Conservation (phyloP, 2,797 vertebrate species). For the Balearica regulorum region DNA sequence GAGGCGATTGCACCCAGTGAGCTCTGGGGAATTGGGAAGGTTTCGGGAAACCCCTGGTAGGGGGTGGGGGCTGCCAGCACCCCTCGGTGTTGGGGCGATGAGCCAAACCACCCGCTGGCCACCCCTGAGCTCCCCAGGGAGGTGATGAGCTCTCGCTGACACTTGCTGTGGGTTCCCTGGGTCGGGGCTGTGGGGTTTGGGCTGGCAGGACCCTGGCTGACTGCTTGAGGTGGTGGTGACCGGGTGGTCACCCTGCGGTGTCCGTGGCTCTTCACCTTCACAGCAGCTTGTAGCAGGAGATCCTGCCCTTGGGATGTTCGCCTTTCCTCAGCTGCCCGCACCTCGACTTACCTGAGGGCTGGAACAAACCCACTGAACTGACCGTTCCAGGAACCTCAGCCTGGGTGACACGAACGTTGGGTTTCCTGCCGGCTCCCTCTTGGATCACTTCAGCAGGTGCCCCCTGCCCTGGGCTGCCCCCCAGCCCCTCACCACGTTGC, state of each 20-base stretch:
- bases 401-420: rapidly evolving
- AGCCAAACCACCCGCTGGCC: neutral
- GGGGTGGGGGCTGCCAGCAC: neutral
- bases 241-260: rapidly evolving
- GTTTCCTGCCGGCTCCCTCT: neutral
- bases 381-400: neutral
- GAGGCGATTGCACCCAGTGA: rapidly evolving
- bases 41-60: neutral
- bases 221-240: too few species aligned
- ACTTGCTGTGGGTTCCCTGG: rapidly evolving
- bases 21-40: neutral
- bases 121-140: neutral
- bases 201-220: neutral
- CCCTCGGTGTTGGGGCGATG: rapidly evolving
- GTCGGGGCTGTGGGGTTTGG: neutral
- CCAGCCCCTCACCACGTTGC: rapidly evolving
- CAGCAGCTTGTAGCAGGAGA: rapidly evolving
- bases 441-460: neutral
- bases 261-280: neutral
- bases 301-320: rapidly evolving
- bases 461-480: neutral
- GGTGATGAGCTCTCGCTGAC: too few species aligned
- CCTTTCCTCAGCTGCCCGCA: rapidly evolving
- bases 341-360: rapidly evolving
- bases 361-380: neutral